Conservation (phyloP, 1,140 invertebrate species). For the Watersipora subatra region DNA sequence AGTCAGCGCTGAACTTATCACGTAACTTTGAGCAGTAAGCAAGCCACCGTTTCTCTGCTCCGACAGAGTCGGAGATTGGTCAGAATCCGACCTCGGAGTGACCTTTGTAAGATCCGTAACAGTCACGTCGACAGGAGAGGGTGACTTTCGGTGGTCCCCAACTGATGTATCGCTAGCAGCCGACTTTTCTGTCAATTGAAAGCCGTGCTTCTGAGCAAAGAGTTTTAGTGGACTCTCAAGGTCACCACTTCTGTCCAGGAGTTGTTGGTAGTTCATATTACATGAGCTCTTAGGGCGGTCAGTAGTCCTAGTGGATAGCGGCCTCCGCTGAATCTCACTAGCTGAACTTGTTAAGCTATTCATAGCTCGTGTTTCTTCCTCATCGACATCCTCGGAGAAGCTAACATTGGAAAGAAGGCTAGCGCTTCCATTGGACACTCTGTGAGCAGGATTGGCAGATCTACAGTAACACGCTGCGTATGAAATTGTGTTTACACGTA, state of each 20-base stretch:
- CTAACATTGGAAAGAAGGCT: neutral
- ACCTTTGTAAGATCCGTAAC: neutral
- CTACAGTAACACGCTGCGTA: too few species aligned
- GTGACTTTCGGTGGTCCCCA: neutral
- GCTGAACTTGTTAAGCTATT: neutral
- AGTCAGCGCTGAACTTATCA: neutral
- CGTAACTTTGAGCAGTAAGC: neutral
- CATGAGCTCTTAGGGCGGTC: neutral
- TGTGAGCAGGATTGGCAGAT: neutral
- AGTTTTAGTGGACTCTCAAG: neutral
- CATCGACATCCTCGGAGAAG: neutral
- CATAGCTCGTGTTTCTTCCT: neutral
- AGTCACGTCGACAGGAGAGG: neutral
- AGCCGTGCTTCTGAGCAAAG: neutral
- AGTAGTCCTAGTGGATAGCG: neutral
- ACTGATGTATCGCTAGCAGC: neutral
- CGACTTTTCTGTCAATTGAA: neutral
- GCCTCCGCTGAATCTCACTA: neutral
- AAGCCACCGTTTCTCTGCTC: neutral
- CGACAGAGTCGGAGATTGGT: neutral
- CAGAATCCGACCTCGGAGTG: neutral
- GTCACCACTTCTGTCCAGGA: neutral
- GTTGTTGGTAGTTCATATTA: neutral
- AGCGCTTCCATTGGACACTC: neutral
- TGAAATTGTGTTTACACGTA: too few species aligned